Evolutionary conservation across 2,113 vertebrate species (phyloP), one percentile per base, ranked within the genome.

Genomic region (Apodemus sylvaticus): DNA sequence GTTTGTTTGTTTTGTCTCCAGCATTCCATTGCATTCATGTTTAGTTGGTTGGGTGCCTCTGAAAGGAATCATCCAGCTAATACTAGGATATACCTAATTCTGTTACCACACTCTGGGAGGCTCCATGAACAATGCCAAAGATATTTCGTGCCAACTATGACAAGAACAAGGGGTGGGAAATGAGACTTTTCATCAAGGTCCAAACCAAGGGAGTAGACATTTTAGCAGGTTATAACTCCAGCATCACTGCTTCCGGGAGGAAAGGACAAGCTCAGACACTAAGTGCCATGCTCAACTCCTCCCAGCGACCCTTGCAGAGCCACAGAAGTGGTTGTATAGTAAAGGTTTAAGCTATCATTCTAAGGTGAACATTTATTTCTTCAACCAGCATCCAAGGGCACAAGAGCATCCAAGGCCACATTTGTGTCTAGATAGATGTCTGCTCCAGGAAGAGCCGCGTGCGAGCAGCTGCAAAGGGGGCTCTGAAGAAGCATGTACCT

Each of bases 231-330:
- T 82, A 22, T 9, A 83, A 62, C 2, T 5, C 17, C 0, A 2
- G 48, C 7, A 29, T 55, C 24, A 14, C 4, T 10, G 0, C 1
- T 7, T 29, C 7, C n/a, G 0, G 36, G 19, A 76, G 26, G 48
- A 74, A 88, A 64, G 1, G 5, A 62, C 36, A 24, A 77, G 39
- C 31, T n/a, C 19, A 58, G 17, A 81, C 17, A 79, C 10, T 16
- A 20, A 78, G 9, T 39, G 10, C 5, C 12, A 39, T 45, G 58
- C 45, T 62, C 55, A 77, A 42, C 45, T n/a, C 14, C 5, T 70
- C 34, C 24, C 55, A 71, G 86, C 53, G 10, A 7, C 11, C 29
- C 20, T 29, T 19, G 55, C 42, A 92, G 62, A 5, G 36, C 12
- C 45, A 64, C 1, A 22, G n/a, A 51, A 9, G 19, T 31, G 16